These are phyloP conservation scores for Xerus inauris DNA, from an alignment of 2,113 vertebrate genomes.

Conservation along the genomic window DNA sequence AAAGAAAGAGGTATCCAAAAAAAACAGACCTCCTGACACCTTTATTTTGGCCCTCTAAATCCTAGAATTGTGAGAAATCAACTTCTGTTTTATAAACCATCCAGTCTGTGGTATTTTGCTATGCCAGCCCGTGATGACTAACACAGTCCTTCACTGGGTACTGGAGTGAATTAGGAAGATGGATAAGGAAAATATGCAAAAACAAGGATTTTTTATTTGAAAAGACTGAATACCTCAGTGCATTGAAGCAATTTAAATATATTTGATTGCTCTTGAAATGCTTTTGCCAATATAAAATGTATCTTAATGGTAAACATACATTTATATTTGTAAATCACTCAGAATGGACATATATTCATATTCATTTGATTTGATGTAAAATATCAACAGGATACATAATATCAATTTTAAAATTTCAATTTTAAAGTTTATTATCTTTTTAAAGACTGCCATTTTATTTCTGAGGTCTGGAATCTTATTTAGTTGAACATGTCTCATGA, in stretches of 20 bases:
- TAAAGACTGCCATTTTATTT: not conserved
- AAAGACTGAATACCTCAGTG: not conserved
- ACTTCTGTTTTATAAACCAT: not conserved
- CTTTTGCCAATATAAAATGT: not conserved
- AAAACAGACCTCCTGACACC: not conserved
- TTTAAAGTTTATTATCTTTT: not conserved
- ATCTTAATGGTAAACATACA: not conserved
- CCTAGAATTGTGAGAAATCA: not conserved
- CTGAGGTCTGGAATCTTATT: not conserved
- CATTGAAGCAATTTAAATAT: not conserved
- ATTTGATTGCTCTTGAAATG: not conserved
- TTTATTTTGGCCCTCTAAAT: not conserved
- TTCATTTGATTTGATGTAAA: not conserved
- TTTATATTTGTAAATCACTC: not conserved
- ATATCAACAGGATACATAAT: not conserved
- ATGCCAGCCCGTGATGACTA: not conserved
- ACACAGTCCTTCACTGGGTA: not conserved
- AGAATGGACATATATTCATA: not conserved
- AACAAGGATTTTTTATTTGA: not conserved
- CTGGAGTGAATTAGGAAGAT: no score
- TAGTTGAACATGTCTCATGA: not conserved
- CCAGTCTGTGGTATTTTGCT: not conserved
- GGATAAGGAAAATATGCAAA: not conserved
- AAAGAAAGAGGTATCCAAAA: no score
- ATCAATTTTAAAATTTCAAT: not conserved